A percentile compares a stretch with the other conserved stretches of the same genome.
phyloP scores from a whole-genome alignment of 2,797 vertebrate genomes.

The Scyliorhinus canicula region DNA sequence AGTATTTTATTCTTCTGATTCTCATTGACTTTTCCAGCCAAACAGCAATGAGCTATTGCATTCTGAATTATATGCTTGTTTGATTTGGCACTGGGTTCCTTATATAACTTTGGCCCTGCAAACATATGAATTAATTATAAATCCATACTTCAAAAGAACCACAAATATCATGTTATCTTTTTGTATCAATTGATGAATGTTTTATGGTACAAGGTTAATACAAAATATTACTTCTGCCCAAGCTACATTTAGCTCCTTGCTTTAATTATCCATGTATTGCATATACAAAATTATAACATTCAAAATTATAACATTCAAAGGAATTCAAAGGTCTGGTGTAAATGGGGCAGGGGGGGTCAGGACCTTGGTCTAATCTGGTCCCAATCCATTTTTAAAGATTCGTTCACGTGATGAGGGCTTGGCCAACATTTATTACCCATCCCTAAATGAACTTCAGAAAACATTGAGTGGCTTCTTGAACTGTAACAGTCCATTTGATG shows the following conservation, averaged over 20 bases:
- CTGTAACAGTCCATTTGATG: too few species aligned
- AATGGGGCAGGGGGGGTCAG: background rate
- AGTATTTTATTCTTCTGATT: constrained; percentile 95
- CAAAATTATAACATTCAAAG: background rate
- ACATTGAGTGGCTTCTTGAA: too few species aligned
- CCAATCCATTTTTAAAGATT: background rate
- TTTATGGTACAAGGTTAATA: background rate
- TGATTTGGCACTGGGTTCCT: constrained; percentile 96
- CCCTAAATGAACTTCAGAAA: too few species aligned
- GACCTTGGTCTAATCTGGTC: background rate
- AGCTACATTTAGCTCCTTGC: background rate
- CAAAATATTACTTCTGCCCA: background rate
- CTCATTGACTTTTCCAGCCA: constrained; percentile 97
- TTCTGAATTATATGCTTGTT: constrained; percentile 99
- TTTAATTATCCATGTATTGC: background rate
- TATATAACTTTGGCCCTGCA: constrained; percentile 91
- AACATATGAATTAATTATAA: background rate
- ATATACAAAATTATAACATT: background rate
- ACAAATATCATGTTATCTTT: background rate
- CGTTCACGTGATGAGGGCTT: too few species aligned
- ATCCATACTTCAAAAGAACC: background rate
- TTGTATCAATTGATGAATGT: background rate
- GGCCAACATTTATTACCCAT: too few species aligned
- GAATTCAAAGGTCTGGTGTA: background rate
- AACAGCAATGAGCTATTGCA: constrained; percentile 88